These are phyloP conservation scores for Engystomops pustulosus DNA, from an alignment of 2,113 vertebrate genomes.

Conservation along the genomic window DNA sequence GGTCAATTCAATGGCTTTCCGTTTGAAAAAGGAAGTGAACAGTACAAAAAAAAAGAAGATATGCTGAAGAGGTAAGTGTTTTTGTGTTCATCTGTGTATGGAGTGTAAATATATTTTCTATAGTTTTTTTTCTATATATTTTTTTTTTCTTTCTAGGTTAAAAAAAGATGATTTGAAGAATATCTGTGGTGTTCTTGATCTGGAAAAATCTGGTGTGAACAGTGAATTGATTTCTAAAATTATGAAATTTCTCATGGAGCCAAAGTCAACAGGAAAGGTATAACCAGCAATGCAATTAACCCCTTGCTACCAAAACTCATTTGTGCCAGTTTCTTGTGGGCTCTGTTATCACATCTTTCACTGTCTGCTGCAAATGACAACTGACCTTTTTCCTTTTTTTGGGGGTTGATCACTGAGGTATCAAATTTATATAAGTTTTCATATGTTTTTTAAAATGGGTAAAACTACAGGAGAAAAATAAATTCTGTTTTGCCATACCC, in stretches of 20 bases:
- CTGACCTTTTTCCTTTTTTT: no score
- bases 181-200: constrained; percentile 90
- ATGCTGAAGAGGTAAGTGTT: constrained; percentile 85
- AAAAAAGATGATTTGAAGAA: constrained; percentile 82
- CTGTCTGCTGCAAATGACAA: no score
- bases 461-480: no score
- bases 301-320: no score
- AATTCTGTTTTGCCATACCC: no score
- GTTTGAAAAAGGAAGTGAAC: constrained; percentile 86
- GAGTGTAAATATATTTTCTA: neutral
- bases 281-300: no score
- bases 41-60: constrained; percentile 88
- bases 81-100: no score
- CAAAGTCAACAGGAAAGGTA: constrained; percentile 93
- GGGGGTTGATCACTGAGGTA: no score
- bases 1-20: constrained; percentile 93
- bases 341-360: no score
- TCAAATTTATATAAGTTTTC: no score
- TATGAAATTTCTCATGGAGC: constrained; percentile 86
- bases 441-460: no score
- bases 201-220: constrained; percentile 92
- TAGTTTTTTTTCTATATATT: neutral
- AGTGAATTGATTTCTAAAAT: constrained; percentile 88
- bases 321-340: no score
- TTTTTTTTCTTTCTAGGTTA: constrained; percentile 54